phyloP scores from a whole-genome alignment of 2,113 vertebrate genomes.

The Pica pica region DNA sequence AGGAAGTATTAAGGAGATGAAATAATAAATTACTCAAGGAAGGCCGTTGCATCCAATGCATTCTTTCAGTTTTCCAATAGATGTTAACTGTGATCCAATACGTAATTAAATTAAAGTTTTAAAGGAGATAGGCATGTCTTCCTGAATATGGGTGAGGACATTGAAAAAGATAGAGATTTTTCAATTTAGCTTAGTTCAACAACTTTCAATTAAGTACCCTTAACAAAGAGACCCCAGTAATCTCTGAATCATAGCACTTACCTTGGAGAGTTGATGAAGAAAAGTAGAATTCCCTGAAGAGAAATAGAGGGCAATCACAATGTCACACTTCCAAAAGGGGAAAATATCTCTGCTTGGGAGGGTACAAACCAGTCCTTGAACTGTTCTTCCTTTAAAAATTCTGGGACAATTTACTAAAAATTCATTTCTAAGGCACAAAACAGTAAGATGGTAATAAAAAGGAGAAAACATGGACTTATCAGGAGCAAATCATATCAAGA shows the following conservation, averaged over 20 bases:
- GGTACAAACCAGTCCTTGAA: neutral
- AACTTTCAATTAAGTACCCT: neutral
- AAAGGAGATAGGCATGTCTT: neutral
- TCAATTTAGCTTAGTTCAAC: neutral
- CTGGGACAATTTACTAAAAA: neutral
- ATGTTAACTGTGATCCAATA: neutral
- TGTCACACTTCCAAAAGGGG: neutral
- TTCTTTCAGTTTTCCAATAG: neutral
- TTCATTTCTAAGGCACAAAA: neutral
- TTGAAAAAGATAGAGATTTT: neutral
- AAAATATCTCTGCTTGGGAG: neutral
- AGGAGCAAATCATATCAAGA: neutral
- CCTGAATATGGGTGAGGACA: neutral
- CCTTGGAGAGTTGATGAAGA: neutral
- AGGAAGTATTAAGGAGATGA: neutral
- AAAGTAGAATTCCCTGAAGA: neutral
- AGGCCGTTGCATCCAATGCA: neutral
- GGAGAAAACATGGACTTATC: neutral
- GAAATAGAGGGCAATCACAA: neutral
- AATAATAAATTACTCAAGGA: neutral
- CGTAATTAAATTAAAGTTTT: neutral
- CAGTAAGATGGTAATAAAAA: neutral
- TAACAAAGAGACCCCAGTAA: neutral
- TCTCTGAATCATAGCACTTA: conserved; percentile 8
- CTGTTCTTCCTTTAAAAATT: neutral